Percentiles rank a stretch among this genome's conserved stretches.
Conservation (phyloP, 2,113 vertebrate genomes). For the Arvicanthis niloticus region DNA sequence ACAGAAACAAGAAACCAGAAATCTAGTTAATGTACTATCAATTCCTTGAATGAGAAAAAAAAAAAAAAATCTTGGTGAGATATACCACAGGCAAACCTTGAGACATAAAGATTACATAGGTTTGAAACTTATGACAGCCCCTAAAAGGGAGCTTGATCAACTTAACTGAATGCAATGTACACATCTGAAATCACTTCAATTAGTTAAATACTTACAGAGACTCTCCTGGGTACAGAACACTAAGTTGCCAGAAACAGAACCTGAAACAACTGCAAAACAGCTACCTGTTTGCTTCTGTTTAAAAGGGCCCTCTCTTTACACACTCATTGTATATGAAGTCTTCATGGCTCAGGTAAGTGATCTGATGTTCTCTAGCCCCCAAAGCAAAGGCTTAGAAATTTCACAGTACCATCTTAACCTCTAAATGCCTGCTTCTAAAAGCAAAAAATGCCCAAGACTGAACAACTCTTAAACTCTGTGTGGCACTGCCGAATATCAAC, state of each 20-base stretch:
- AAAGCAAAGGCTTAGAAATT: neutral
- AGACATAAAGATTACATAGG: neutral
- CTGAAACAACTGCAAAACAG: neutral
- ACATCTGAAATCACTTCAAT: conserved; percentile 37
- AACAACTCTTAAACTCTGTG: neutral
- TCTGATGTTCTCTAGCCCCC: neutral
- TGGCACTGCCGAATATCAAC: neutral
- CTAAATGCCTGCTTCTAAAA: neutral
- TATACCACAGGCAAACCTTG: neutral
- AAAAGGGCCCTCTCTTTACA: neutral
- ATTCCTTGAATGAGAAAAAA: neutral
- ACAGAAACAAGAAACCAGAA: conserved; percentile 14
- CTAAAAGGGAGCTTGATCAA: neutral
- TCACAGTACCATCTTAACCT: neutral
- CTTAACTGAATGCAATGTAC: conserved; percentile 25
- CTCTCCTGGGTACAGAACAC: neutral
- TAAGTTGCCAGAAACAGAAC: neutral
- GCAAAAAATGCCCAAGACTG: neutral
- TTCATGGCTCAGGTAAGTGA: neutral
- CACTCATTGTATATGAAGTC: neutral
- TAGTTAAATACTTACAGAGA: conserved; percentile 39
- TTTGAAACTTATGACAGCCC: conserved; percentile 10
- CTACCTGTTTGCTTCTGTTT: neutral
- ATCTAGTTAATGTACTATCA: neutral
- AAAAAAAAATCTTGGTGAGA: neutral